Conservation (phyloP, 2,888 invertebrate genomes). For the Melieria omissa region DNA sequence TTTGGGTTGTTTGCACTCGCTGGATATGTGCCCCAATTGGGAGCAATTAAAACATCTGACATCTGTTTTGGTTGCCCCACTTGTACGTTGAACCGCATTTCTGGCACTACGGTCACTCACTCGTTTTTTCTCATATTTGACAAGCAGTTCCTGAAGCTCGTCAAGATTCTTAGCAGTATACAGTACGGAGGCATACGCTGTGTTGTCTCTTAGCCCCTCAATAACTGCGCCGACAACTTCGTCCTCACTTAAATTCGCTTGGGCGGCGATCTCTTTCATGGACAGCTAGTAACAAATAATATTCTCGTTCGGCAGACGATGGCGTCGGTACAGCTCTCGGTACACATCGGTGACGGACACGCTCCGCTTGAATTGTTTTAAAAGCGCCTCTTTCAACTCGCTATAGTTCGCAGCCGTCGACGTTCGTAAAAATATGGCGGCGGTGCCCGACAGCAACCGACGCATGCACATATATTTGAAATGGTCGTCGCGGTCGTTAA, state of each 20-base stretch:
- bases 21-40: slow-evolving; percentile 11
- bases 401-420: not conserved
- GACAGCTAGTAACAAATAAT: slow-evolving; percentile 31
- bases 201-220: slow-evolving; percentile 30
- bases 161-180: slow-evolving; percentile 30
- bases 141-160: slow-evolving; percentile 20
- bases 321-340: slow-evolving; percentile 21
- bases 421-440: not conserved
- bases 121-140: slow-evolving; percentile 19
- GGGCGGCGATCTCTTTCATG: slow-evolving; percentile 24
- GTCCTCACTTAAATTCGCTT: slow-evolving; percentile 25
- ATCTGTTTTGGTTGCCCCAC: slow-evolving; percentile 4
- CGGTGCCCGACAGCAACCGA: not conserved
- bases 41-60: slow-evolving; percentile 37
- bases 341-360: slow-evolving; percentile 29
- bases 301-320: slow-evolving; percentile 20
- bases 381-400: slow-evolving; percentile 7
- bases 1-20: slow-evolving; percentile 27
- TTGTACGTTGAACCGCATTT: not conserved
- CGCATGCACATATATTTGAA: slow-evolving; percentile 7
- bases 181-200: slow-evolving; percentile 26
- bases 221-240: slow-evolving; percentile 30
- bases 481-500: slow-evolving; percentile 6
- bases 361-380: slow-evolving; percentile 13
- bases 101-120: slow-evolving; percentile 19